These are phyloP conservation scores for Clytia hemisphaerica DNA, from an alignment of 30 jellyfish, hydroid and myxozoan species.

Conservation along the genomic window DNA sequence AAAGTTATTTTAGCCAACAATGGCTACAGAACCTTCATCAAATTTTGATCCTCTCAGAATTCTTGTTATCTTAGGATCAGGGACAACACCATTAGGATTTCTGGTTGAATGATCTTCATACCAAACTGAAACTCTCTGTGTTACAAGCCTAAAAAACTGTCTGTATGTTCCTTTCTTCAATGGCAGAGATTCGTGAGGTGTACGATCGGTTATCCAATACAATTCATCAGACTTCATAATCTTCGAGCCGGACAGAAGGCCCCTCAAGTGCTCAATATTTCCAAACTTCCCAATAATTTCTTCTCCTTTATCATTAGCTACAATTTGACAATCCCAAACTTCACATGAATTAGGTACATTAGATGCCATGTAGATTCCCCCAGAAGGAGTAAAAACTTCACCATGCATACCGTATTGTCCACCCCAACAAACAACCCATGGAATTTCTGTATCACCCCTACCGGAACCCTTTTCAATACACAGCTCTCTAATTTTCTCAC, in stretches of 20 bases:
- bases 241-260: slow-evolving; percentile 33
- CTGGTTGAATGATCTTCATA: slow-evolving; percentile 64
- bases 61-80: no score
- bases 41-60: no score
- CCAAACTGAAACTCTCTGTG: slow-evolving; percentile 68
- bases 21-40: no score
- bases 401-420: no score
- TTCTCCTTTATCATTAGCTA: not conserved
- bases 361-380: slow-evolving; percentile 73
- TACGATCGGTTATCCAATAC: slow-evolving; percentile 72
- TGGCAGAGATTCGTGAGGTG: slow-evolving; percentile 72
- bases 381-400: no score
- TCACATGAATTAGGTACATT: slow-evolving; percentile 42
- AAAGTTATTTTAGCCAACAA: no score
- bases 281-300: slow-evolving; percentile 48
- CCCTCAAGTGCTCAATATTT: slow-evolving; percentile 47
- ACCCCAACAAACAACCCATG: no score
- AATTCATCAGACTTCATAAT: slow-evolving; percentile 25
- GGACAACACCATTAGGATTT: slow-evolving; percentile 60
- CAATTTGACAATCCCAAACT: slow-evolving; percentile 45
- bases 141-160: slow-evolving; percentile 50
- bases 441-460: no score
- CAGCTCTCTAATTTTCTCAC: no score
- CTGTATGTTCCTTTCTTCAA: slow-evolving; percentile 31
- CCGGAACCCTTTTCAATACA: not conserved